phyloP scores from a whole-genome alignment of 2,113 vertebrate genomes.

The Callopanchax toddi region DNA sequence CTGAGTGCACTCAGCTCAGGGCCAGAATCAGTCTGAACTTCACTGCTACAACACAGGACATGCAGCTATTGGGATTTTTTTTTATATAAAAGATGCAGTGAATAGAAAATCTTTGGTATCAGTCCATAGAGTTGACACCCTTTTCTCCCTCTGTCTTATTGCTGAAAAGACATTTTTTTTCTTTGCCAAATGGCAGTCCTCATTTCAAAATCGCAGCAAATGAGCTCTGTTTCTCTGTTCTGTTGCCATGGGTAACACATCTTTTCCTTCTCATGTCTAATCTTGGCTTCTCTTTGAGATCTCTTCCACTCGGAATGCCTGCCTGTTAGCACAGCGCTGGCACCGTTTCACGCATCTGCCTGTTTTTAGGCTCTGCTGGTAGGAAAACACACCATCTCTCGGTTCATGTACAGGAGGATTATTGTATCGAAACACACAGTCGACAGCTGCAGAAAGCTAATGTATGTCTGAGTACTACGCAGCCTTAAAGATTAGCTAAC shows the following conservation, averaged over 20 bases:
- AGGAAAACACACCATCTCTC: slow-evolving; percentile 30
- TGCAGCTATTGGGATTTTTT: too few relatives aligned
- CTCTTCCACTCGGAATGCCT: slow-evolving; percentile 63
- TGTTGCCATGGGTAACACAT: slow-evolving; percentile 82
- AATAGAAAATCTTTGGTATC: slow-evolving; percentile 57
- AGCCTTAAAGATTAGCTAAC: too few relatives aligned
- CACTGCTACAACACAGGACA: too few relatives aligned
- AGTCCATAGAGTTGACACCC: slow-evolving; percentile 53
- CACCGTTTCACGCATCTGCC: slow-evolving; percentile 53
- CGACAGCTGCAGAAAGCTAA: background rate
- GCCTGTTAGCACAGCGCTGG: slow-evolving; percentile 53
- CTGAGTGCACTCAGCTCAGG: background rate
- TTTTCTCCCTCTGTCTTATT: slow-evolving; percentile 20
- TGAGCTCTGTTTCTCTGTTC: slow-evolving; percentile 76
- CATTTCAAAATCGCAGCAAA: slow-evolving; percentile 68
- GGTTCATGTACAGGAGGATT: slow-evolving; percentile 12
- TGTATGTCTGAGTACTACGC: too few relatives aligned
- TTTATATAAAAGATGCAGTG: too few relatives aligned
- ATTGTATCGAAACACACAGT: slow-evolving; percentile 4
- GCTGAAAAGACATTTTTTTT: slow-evolving; percentile 69
- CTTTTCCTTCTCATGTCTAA: slow-evolving; percentile 70
- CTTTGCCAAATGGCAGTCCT: slow-evolving; percentile 72
- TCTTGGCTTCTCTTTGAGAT: slow-evolving; percentile 70
- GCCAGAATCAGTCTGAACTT: too few relatives aligned
- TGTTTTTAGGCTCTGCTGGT: slow-evolving; percentile 42